These are phyloP conservation scores for Lepas anatifera DNA, from an alignment of 2,888 invertebrate species.

Conservation along the genomic window DNA sequence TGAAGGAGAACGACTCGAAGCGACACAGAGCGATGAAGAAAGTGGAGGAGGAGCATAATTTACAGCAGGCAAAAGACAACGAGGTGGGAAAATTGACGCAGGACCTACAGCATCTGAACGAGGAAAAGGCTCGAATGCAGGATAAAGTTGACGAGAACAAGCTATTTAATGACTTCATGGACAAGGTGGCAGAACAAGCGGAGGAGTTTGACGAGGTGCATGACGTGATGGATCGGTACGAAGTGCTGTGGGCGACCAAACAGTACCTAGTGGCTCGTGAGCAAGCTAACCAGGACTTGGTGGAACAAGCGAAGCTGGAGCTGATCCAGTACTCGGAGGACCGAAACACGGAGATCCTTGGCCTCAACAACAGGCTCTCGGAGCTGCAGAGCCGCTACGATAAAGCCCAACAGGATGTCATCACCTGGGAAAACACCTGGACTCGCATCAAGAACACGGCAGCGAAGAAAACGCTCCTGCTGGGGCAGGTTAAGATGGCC, in stretches of 20 bases:
- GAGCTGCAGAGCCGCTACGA: slow-evolving; percentile 6
- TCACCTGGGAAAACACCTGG: background rate
- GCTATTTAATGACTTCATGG: background rate
- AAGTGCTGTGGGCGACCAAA: background rate
- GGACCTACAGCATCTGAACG: background rate
- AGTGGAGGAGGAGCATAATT: background rate
- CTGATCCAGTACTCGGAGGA: background rate
- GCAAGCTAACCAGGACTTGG: background rate
- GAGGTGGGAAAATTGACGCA: background rate
- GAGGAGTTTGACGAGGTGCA: background rate
- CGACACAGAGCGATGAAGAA: background rate
- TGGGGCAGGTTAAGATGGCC: slow-evolving; percentile 54
- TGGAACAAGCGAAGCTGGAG: background rate
- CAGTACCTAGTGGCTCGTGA: background rate
- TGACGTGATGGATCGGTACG: background rate
- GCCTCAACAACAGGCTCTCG: background rate
- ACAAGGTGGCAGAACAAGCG: background rate
- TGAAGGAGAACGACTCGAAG: background rate
- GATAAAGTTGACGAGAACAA: background rate
- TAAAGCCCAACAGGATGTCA: background rate
- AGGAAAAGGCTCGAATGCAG: background rate
- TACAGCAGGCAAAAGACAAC: background rate
- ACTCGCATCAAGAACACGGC: slow-evolving; percentile 8
- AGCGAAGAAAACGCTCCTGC: slow-evolving; percentile 59
- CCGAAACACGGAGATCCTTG: background rate